Conservation (phyloP, 2,888 invertebrate species). For the Rotaria socialis region DNA sequence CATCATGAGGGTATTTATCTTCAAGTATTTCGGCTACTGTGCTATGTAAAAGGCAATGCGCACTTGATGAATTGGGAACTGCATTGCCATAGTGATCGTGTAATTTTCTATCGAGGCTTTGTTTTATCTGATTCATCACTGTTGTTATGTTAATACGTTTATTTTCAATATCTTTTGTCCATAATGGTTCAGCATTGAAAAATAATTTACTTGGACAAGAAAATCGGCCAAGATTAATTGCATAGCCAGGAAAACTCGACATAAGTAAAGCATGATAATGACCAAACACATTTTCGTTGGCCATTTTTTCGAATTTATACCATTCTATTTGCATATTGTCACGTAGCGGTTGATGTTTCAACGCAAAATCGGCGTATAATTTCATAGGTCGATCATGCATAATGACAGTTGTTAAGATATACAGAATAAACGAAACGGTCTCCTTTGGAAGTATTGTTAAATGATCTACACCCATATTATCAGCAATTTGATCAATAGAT, state of each 20-base stretch:
- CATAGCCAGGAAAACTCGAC: background rate
- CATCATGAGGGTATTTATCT: background rate
- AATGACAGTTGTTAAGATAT: background rate
- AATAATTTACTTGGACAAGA: slow-evolving; percentile 27
- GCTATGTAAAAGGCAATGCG: background rate
- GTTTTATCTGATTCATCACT: background rate
- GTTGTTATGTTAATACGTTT: background rate
- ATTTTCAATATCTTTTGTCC: background rate
- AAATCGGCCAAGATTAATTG: background rate
- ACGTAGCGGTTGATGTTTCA: background rate
- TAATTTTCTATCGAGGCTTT: background rate
- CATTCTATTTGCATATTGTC: background rate
- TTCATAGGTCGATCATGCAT: slow-evolving; percentile 14
- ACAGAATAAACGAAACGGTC: background rate
- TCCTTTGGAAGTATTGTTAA: background rate
- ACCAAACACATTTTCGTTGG: background rate
- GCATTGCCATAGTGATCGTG: background rate
- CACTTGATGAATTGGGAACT: background rate
- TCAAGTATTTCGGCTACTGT: background rate
- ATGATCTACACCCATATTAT: background rate
- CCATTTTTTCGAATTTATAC: background rate
- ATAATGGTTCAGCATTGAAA: background rate
- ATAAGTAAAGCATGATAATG: background rate
- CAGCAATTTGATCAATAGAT: background rate
- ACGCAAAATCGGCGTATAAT: background rate